Evolutionary conservation across 2,113 vertebrate species (phyloP), one percentile per base, ranked within the genome.

Genomic region (Atherinomorus stipes): DNA sequence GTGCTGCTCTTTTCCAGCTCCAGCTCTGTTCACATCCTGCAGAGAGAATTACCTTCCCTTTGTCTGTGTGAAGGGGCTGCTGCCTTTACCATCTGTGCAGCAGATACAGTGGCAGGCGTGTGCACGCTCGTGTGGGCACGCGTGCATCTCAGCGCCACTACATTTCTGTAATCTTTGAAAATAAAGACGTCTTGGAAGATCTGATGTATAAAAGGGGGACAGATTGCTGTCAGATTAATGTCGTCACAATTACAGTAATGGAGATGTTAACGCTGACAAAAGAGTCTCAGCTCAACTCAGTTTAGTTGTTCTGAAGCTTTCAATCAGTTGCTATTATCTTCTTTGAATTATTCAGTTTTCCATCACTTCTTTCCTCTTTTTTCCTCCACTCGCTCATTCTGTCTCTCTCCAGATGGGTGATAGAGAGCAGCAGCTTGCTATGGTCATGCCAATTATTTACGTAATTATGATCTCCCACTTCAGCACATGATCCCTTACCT

Each of bases 381-480:
- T 50, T 44, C 28, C 45, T 49, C 22, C 16, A 4, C 19, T 12
- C 16, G 4, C 18, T 22, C 11, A 64, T 44, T 23, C 68, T 78
- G 28, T 79, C 63, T 93, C 85, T 91, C 94, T 95, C 95, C 95
- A 97, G 96, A 97, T 97, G 95, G 96, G 94, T 94, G 94, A 94
- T 94, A 95, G 93, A 94, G 95, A 94, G 95, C 87, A 96, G 95
- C 96, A 96, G 96, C 96, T 97, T 97, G 96, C 95, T 93, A 92
- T 95, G 96, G 96, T 96, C 95, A 97, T 96, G 96, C 94, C 96
- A 96, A 96, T 98, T 97, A 97, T 96, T 98, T 96, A 96, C 95
- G 96, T 97, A 96, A 98, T 98, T 96, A 97, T 96, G 96, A 97
- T 98, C 96, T 97, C 96, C 96, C 96, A 97, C 96, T 97, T 97